Evolutionary conservation across 2,113 vertebrate species (phyloP), one percentile per base, ranked within the genome.

Genomic region (human (Homo sapiens)): DNA sequence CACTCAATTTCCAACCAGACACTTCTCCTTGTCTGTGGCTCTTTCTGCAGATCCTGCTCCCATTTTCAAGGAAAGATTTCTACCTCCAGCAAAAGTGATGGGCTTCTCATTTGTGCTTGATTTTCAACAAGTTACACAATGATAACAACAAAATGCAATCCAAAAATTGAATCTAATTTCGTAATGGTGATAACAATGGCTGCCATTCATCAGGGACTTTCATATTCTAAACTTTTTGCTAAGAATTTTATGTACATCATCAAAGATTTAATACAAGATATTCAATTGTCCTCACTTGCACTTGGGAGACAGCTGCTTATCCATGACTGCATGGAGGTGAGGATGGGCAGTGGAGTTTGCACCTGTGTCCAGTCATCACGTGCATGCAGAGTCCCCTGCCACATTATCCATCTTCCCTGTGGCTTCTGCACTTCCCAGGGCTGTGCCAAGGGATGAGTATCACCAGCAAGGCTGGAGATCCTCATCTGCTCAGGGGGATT

Each of bases 381-480:
- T 0, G 2, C 11, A 64, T 20, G 17, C 20, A 73, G 50, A 64
- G 30, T 8, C 10, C 43, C 2, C 2, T 0, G 43, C 12, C 3
- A 43, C 72, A 75, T 12, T 13, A 40, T 7, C 12, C 13, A 2
- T 75, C 38, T 75, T 40, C 23, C 52, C 18, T 40, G 5, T 0
- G 57, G 48, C 12, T 5, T 23, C 72, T 59, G 0, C 0, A 13
- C 16, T 27, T 30, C 27, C 30, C 8, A 20, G 50, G 6, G 40
- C 35, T 1, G 0, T 4, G 1, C 50, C 0, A 5, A 5, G 0
- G 32, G 80, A 4, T 13, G 76, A 22, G 8, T 32, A 0, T 40
- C 3, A 4, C 32, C 32, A 70, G 13, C 5, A 17, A 0, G 23
- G 38, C 18, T 7, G 0, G 7, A 5, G 6, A 0, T 6, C 70